Evolutionary conservation across 2,797 vertebrate genomes (phyloP).

Genomic region (Synaphobranchus kaupii): DNA sequence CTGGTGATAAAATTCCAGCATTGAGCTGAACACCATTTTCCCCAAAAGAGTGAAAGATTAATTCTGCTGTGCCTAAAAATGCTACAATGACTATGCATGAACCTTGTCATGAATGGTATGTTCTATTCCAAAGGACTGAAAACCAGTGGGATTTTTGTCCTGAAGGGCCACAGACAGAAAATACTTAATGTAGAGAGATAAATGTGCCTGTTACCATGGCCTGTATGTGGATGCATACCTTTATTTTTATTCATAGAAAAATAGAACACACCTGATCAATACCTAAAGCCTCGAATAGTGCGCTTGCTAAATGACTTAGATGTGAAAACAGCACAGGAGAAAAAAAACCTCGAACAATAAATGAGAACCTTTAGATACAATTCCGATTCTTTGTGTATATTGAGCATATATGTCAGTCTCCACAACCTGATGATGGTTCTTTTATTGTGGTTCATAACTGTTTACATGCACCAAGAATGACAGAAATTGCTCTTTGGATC

Average conservation of each 20-base stretch:
- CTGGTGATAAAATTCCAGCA: slow-evolving; percentile 75
- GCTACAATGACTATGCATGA: slow-evolving; percentile 59
- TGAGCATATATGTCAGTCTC: slow-evolving; percentile 45
- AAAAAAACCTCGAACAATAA: slow-evolving; percentile 10
- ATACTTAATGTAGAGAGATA: slow-evolving; percentile 48
- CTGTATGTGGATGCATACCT: slow-evolving; percentile 35
- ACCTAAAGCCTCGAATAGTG: slow-evolving; percentile 43
- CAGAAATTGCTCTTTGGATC: slow-evolving; percentile 51
- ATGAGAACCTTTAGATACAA: not conserved
- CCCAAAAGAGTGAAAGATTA: slow-evolving; percentile 60
- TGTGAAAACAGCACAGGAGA: slow-evolving; percentile 11
- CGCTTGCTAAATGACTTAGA: slow-evolving; percentile 48
- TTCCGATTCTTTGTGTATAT: slow-evolving; percentile 46
- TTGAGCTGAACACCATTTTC: slow-evolving; percentile 71
- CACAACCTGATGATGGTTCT: slow-evolving; percentile 47
- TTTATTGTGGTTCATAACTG: slow-evolving; percentile 52
- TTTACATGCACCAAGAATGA: slow-evolving; percentile 51
- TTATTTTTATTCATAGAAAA: slow-evolving; percentile 41
- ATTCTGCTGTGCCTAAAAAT: slow-evolving; percentile 69
- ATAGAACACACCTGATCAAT: slow-evolving; percentile 48
- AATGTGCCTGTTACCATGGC: slow-evolving; percentile 62
- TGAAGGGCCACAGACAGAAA: slow-evolving; percentile 51
- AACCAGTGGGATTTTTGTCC: slow-evolving; percentile 60
- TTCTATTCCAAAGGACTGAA: slow-evolving; percentile 46
- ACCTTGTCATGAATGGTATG: slow-evolving; percentile 49